Evolutionary conservation across 2,797 vertebrate species (phyloP).

Genomic region (Diplodus sargus): DNA sequence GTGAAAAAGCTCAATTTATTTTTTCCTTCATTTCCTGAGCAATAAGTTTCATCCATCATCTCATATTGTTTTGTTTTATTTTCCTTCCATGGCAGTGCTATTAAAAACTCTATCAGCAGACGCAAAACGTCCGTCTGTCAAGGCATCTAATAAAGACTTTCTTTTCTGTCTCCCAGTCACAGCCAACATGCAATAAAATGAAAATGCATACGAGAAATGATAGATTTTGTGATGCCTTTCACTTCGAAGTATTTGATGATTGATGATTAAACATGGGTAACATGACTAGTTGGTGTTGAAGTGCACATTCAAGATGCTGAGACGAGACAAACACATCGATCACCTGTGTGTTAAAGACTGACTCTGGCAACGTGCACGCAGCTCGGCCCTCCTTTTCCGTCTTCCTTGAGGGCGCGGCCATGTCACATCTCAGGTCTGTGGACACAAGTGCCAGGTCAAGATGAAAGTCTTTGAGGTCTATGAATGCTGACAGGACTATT

Average conservation of each 20-base stretch:
- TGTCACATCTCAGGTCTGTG: neutral
- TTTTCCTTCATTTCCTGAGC: conserved; percentile 61
- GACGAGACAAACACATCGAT: too few relatives aligned
- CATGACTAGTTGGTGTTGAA: neutral
- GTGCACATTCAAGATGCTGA: too few relatives aligned
- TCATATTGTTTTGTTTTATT: conserved; percentile 39
- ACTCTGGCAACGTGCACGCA: neutral
- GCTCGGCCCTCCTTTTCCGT: neutral
- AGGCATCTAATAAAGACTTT: conserved; percentile 50
- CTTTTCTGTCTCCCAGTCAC: conserved; percentile 16
- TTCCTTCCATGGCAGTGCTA: conserved; percentile 40
- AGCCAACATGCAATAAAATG: conserved; percentile 26
- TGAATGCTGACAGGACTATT: neutral
- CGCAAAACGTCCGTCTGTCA: conserved; percentile 57
- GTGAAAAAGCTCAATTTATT: conserved; percentile 46
- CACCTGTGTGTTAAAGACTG: neutral
- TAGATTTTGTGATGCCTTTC: neutral
- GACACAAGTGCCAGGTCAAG: neutral
- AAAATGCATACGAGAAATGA: conserved; percentile 17
- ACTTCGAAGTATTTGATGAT: neutral
- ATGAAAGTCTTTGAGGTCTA: neutral
- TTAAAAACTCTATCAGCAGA: conserved; percentile 61
- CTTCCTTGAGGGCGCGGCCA: neutral
- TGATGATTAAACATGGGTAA: neutral
- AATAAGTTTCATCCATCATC: conserved; percentile 70